Evolutionary conservation across 2,113 vertebrate species (phyloP), one percentile per base, ranked within the genome.

Genomic region (Saccopteryx bilineata): DNA sequence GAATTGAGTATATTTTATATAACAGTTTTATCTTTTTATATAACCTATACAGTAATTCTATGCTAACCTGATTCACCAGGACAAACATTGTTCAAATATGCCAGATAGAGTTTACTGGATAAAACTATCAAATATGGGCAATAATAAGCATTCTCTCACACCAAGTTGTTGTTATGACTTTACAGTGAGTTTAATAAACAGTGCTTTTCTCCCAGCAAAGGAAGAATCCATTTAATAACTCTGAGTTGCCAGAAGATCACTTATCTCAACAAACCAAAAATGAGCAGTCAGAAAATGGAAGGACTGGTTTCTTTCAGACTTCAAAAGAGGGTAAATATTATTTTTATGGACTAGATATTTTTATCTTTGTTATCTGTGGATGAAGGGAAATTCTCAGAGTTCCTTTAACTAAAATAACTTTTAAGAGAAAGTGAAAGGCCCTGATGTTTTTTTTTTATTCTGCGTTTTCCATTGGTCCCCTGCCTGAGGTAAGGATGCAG

Each of bases 201-300:
- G 24, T 33, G 79, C 90, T 66, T 83, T 26, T 97, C 78, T 97
- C 98, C 52, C 95, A 99, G 99, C 98, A 98, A 98, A 99, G 99
- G 96, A 98, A 98, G 98, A 99, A 99, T 97, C 99, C 99, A 1
- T 99, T 99, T 97, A 99, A 99, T 97, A 98, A n/a, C 54, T 97
- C 97, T 1, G 72, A 12, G 33, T 69, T 96, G 23, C 94, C 97
- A 95, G 96, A 92, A 85, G 98, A 99, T 96, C 60, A 96, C 54
- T 91, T 95, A 75, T 61, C 54, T 31, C 93, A 69, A 63, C 93
- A 97, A 85, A 89, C 81, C 58, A 74, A 96, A 83, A 93, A 61
- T 12, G 78, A 33, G n/a, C 96, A 82, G 52, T 89, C 97, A 69
- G 85, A 96, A 96, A 96, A 96, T 87, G 97, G 90, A 97, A 84